Percentiles rank a stretch among this genome's conserved stretches.
These are phyloP conservation scores for Thermophis baileyi DNA, from an alignment of 2,113 vertebrate genomes.

Conservation along the genomic window DNA sequence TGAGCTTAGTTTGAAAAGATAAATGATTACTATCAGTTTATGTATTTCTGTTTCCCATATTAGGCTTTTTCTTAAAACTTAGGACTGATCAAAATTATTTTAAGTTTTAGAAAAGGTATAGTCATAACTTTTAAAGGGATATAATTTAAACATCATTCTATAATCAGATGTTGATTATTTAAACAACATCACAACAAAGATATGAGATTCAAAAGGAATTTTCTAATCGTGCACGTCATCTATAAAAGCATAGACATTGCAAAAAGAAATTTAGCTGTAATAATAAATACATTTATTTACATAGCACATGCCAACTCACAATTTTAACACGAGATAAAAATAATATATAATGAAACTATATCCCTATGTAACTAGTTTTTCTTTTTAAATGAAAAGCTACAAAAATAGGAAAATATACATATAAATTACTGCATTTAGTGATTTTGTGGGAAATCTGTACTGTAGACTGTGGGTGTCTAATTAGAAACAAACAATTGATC, in stretches of 20 bases:
- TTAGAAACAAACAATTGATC: not conserved
- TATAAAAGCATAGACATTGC: not conserved
- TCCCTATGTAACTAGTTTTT: not conserved
- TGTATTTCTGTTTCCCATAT: not conserved
- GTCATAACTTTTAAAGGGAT: not conserved
- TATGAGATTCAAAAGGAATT: not conserved
- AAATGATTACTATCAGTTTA: not conserved
- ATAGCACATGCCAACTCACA: not conserved
- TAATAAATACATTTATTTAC: not conserved
- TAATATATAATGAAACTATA: not conserved
- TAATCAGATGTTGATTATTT: not conserved
- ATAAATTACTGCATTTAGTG: not conserved
- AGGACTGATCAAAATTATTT: not conserved
- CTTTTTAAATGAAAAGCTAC: not conserved
- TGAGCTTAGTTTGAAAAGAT: not conserved
- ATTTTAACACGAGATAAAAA: not conserved
- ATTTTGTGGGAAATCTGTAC: not conserved
- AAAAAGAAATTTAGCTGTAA: slow-evolving; percentile 2
- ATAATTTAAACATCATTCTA: not conserved
- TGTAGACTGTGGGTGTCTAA: not conserved
- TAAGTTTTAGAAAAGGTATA: not conserved
- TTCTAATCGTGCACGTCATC: not conserved
- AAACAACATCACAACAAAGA: not conserved
- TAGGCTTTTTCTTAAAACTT: not conserved
- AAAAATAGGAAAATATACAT: not conserved